Percentiles rank a stretch among this genome's conserved stretches.
Evolutionary conservation across 2,888 invertebrate genomes (phyloP).

Genomic region (Acrocyrtus sp.): DNA sequence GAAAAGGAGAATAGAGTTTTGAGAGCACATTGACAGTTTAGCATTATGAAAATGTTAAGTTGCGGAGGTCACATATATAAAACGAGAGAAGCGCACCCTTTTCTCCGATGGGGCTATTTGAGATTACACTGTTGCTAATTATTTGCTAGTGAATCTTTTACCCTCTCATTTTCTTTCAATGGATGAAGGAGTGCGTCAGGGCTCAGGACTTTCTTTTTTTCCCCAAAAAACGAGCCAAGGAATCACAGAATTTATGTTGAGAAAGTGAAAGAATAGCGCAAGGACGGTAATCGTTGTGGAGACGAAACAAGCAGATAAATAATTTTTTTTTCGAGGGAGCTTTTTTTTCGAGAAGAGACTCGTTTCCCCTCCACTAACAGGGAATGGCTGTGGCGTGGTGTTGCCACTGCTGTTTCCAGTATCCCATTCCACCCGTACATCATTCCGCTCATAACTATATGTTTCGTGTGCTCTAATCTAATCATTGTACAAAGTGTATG

Average conservation of each 20-base stretch:
- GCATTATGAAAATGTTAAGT: too few relatives aligned
- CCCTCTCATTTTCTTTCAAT: too few relatives aligned
- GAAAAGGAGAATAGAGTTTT: neutral
- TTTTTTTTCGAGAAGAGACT: neutral
- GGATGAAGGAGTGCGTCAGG: too few relatives aligned
- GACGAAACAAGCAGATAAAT: neutral
- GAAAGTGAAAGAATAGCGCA: neutral
- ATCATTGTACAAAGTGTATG: neutral
- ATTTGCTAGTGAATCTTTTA: too few relatives aligned
- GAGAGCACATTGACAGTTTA: too few relatives aligned
- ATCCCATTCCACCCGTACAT: neutral
- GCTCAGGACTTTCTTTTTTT: neutral
- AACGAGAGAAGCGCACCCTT: too few relatives aligned
- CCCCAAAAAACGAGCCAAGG: too few relatives aligned
- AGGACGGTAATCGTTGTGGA: neutral
- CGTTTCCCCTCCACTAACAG: neutral
- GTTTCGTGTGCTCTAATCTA: neutral
- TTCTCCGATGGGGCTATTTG: too few relatives aligned
- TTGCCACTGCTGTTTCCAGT: neutral
- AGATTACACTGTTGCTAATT: too few relatives aligned
- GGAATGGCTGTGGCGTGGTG: neutral
- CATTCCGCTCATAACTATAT: neutral
- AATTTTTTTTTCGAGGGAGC: too few relatives aligned
- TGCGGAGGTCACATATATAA: too few relatives aligned
- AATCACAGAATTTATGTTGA: neutral